Evolutionary conservation across 2,113 vertebrate species (phyloP), one percentile per base, ranked within the genome.

Genomic region (Eulacestoma nigropectus): DNA sequence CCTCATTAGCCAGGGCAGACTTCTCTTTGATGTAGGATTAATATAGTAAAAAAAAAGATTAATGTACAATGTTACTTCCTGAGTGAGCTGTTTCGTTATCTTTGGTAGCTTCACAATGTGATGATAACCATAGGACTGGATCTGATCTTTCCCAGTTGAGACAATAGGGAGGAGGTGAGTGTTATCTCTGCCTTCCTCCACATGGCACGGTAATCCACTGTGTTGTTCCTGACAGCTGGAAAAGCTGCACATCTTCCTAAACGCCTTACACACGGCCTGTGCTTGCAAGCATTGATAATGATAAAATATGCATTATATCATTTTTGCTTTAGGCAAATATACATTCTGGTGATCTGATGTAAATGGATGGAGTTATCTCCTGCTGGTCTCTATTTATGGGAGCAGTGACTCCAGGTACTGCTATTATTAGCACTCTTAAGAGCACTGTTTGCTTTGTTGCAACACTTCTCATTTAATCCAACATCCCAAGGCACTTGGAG

Each of bases 381-480:
- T 52, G 55, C 79, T 88, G 84, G 84, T 81, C 96, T 91, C 95
- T 95, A 95, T 96, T 94, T 93, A 62, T 75, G 84, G 89, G 89
- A 97, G 92, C 67, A 80, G 32, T 60, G 63, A 69, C 93, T 95
- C 63, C 91, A 85, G 87, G 82, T 89, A 63, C 47, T 93, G 84
- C 95, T 97, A 90, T 97, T 96, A 83, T 91, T 95, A 96, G 89
- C 84, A 19, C 73, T 76, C 70, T 64, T 80, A 52, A 13, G 75
- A 97, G 52, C 70, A 65, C 75, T 87, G 18, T 64, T 87, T 87
- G 75, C 88, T 91, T 92, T 70, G 50, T 96, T 96, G 79, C 93
- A 95, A 96, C 87, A 96, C 67, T 89, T 91, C 49, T 67, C 76
- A 25, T 87, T 93, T 90, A 87, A 79, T 94, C 84, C 89, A 87